A percentile compares a stretch with the other conserved stretches of the same genome.
phyloP scores from a whole-genome alignment of 1,140 invertebrate genomes.

The Sycobia sp. region DNA sequence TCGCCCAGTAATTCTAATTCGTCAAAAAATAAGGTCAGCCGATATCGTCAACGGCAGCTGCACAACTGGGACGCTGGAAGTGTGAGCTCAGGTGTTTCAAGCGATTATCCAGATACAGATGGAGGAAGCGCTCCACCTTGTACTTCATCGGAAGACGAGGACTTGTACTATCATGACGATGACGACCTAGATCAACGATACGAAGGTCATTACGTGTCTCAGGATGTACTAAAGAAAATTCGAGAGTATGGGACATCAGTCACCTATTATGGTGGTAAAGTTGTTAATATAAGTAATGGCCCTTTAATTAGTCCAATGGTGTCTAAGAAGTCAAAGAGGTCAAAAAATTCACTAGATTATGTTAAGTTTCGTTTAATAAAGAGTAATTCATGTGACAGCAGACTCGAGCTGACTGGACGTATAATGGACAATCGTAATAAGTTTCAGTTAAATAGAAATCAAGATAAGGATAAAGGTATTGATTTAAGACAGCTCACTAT shows the following conservation, averaged over 20 bases:
- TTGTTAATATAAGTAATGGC: conserved; percentile 71
- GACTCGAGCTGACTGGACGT: conserved; percentile 75
- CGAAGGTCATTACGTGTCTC: conserved; percentile 69
- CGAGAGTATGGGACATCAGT: conserved; percentile 82
- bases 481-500: conserved; percentile 52
- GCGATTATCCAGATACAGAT: conserved; percentile 63
- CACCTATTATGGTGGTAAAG: conserved; percentile 84
- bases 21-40: conserved; percentile 42
- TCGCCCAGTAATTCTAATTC: conserved; percentile 52
- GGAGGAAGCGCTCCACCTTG: conserved; percentile 53
- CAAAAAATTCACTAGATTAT: conserved; percentile 57
- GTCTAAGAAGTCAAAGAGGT: conserved; percentile 68
- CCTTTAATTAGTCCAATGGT: conserved; percentile 68
- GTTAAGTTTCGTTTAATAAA: conserved; percentile 80
- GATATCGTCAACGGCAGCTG: conserved; percentile 40
- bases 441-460: conserved; percentile 33
- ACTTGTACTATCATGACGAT: conserved; percentile 44
- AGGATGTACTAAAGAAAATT: conserved; percentile 84
- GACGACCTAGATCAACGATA: conserved; percentile 42
- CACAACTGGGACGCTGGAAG: conserved; percentile 61
- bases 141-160: conserved; percentile 56
- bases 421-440: conserved; percentile 47
- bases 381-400: conserved; percentile 83
- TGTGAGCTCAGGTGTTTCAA: conserved; percentile 63
- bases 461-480: conserved; percentile 27